Evolutionary conservation across 2,888 invertebrate species (phyloP).

Genomic region (Dryocosmus kuriphilus): DNA sequence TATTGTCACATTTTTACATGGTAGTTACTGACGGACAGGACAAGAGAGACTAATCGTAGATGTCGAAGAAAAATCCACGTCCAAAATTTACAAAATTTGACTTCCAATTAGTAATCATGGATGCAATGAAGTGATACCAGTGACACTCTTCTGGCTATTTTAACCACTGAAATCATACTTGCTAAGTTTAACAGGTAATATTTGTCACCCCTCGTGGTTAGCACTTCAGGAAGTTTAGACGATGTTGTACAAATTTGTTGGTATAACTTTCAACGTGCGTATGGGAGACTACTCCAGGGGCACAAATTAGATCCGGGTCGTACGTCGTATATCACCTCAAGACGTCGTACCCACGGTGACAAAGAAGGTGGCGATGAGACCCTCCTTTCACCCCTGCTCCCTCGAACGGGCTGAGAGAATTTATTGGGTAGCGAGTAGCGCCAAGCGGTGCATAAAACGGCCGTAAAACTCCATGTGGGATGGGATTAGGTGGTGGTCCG

Average conservation of each 20-base stretch:
- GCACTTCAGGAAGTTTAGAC: not conserved
- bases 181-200: not conserved
- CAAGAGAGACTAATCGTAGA: too few species aligned
- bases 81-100: too few species aligned
- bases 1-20: too few species aligned
- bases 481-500: constrained; percentile 59
- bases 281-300: not conserved
- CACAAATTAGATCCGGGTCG: constrained; percentile 24
- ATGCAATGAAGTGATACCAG: too few species aligned
- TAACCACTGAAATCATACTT: too few species aligned
- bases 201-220: not conserved
- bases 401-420: constrained; percentile 55
- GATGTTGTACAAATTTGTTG: constrained; percentile 4
- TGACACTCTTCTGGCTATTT: too few species aligned
- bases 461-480: constrained; percentile 59
- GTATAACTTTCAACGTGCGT: not conserved
- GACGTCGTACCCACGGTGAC: constrained; percentile 6
- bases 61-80: too few species aligned
- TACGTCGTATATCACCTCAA: constrained; percentile 19
- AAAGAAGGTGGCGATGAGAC: constrained; percentile 39
- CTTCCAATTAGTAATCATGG: too few species aligned
- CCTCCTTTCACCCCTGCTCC: constrained; percentile 26
- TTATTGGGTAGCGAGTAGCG: constrained; percentile 62
- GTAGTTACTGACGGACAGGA: too few species aligned
- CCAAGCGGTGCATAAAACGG: constrained; percentile 62